Conservation (phyloP, 2,888 invertebrate species). For the Atherix ibis region DNA sequence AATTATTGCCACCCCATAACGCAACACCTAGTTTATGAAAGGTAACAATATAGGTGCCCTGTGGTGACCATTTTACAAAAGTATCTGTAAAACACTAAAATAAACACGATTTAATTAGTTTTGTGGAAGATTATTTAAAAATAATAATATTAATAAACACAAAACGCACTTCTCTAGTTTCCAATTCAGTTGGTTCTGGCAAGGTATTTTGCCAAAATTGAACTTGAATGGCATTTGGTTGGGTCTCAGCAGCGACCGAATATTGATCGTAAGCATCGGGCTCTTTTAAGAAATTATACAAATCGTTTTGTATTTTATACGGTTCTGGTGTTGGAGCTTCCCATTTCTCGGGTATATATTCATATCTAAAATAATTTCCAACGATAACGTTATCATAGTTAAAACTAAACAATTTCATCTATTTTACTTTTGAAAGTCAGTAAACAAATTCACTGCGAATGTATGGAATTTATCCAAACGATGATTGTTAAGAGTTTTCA, state of each 20-base stretch:
- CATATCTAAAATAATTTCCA: slow-evolving; percentile 38
- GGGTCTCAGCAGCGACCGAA: slow-evolving; percentile 72
- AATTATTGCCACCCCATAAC: slow-evolving; percentile 92
- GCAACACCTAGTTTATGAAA: slow-evolving; percentile 93
- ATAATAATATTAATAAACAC: slow-evolving; percentile 1
- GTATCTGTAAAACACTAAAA: slow-evolving; percentile 87
- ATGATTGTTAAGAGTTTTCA: slow-evolving; percentile 76
- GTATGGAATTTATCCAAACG: slow-evolving; percentile 93
- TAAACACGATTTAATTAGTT: slow-evolving; percentile 11
- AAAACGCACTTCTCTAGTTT: slow-evolving; percentile 57
- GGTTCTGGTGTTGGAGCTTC: slow-evolving; percentile 76
- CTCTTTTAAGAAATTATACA: slow-evolving; percentile 84
- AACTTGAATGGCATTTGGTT: slow-evolving; percentile 55
- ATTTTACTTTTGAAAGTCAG: slow-evolving; percentile 88
- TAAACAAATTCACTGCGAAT: slow-evolving; percentile 84
- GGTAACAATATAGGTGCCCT: slow-evolving; percentile 91
- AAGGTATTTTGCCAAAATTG: slow-evolving; percentile 80
- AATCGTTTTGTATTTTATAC: slow-evolving; percentile 82
- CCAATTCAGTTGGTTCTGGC: slow-evolving; percentile 68
- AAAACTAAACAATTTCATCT: too few species aligned
- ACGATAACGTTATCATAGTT: neutral
- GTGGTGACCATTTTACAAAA: slow-evolving; percentile 92
- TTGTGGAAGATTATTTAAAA: neutral
- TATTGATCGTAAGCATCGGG: slow-evolving; percentile 95
- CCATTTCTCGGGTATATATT: slow-evolving; percentile 85